phyloP scores from a whole-genome alignment of 2,113 vertebrate species.

The Chaenocephalus aceratus region DNA sequence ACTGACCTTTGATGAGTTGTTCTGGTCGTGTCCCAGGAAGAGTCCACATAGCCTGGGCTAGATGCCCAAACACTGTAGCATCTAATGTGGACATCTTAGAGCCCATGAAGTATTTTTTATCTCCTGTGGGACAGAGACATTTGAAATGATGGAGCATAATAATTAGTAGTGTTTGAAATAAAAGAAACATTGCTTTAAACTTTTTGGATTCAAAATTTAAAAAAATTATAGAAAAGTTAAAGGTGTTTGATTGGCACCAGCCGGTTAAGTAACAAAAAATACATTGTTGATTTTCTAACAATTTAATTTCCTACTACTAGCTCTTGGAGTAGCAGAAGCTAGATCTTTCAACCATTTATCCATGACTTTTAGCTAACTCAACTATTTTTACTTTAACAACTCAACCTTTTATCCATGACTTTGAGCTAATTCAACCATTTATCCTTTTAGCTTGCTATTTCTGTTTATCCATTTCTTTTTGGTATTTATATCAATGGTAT shows the following conservation, averaged over 20 bases:
- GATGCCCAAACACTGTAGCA: slow-evolving; percentile 95
- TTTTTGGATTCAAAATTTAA: too few species aligned
- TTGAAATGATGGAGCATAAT: not conserved
- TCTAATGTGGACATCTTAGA: slow-evolving; percentile 93
- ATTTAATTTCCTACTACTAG: not conserved
- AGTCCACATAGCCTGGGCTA: slow-evolving; percentile 98
- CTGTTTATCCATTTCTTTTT: not conserved
- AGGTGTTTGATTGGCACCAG: too few species aligned
- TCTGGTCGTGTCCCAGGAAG: slow-evolving; percentile 95
- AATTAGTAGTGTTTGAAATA: not conserved
- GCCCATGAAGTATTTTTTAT: slow-evolving; percentile 99
- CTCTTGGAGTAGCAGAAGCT: not conserved
- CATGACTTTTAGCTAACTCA: too few species aligned
- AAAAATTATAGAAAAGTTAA: not conserved
- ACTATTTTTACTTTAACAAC: too few species aligned
- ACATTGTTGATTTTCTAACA: not conserved
- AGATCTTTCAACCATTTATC: not conserved
- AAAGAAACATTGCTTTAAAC: too few species aligned
- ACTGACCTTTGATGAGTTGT: slow-evolving; percentile 94
- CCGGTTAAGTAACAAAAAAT: not conserved
- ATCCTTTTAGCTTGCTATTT: too few species aligned
- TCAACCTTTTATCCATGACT: too few species aligned
- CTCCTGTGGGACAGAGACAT: slow-evolving; percentile 83
- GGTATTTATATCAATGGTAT: not conserved
- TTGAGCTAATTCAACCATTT: too few species aligned